Evolutionary conservation across 2,113 vertebrate genomes (phyloP).

Genomic region (Budorcas taxicolor): DNA sequence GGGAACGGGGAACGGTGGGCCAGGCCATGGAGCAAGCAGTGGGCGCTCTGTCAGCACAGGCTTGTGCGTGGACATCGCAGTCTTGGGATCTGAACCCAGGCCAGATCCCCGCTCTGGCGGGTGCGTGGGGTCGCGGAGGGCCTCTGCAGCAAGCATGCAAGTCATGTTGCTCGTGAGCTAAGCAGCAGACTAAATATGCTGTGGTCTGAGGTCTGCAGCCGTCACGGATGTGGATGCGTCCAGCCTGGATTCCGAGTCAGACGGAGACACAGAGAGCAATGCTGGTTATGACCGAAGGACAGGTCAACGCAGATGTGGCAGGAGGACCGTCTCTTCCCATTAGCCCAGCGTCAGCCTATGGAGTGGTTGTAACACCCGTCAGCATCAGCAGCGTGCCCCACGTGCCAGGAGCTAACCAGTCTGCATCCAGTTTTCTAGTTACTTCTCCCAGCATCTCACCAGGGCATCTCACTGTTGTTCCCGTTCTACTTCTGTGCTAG

Average conservation of each 20-base stretch:
- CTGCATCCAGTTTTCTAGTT: rapidly evolving
- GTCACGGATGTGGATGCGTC: rapidly evolving
- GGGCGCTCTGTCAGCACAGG: rapidly evolving
- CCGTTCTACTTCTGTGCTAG: neutral
- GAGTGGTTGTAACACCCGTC: rapidly evolving
- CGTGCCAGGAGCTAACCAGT: neutral
- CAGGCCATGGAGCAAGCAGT: rapidly evolving
- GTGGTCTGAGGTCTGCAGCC: too few relatives aligned
- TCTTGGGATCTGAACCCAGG: neutral
- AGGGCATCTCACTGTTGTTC: too few relatives aligned
- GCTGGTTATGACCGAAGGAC: rapidly evolving
- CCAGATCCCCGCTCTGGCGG: neutral
- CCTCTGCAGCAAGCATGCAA: neutral
- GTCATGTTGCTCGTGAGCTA: neutral
- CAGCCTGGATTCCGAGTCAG: neutral
- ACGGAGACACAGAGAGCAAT: rapidly evolving
- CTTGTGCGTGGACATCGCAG: too few relatives aligned
- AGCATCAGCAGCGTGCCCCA: rapidly evolving
- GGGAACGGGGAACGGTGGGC: rapidly evolving
- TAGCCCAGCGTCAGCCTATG: rapidly evolving
- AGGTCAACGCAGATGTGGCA: rapidly evolving
- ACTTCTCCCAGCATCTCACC: neutral
- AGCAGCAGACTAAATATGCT: neutral
- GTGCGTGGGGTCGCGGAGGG: neutral
- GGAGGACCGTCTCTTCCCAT: rapidly evolving